Conservation (phyloP, 2,888 invertebrate species). For the Cartodere bifasciata region DNA sequence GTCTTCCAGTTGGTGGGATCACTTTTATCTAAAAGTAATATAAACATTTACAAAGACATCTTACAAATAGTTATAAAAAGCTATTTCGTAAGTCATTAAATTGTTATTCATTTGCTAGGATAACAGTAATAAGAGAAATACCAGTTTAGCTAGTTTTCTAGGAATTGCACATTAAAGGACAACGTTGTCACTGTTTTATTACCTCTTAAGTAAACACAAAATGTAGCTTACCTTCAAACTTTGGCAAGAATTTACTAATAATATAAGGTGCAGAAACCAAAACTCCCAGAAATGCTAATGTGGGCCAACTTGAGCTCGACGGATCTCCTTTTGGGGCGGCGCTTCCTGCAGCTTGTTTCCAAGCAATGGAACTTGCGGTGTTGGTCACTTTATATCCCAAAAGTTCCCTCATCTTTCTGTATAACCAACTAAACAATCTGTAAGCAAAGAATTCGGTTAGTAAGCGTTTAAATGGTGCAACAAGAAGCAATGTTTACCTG, state of each 20-base stretch:
- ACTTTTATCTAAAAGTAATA: conserved; percentile 27
- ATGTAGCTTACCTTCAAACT: conserved; percentile 46
- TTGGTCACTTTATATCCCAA: conserved; percentile 44
- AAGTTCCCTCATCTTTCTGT: conserved; percentile 56
- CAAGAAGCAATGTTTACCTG: too few species aligned
- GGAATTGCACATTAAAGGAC: too few species aligned
- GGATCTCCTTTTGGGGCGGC: conserved; percentile 26
- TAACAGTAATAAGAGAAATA: too few species aligned
- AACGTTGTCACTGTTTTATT: too few species aligned
- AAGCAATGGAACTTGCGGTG: conserved; percentile 27
- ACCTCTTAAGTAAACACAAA: too few species aligned
- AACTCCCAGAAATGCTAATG: conserved; percentile 77
- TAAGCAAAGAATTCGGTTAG: too few species aligned
- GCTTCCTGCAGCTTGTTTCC: conserved; percentile 34
- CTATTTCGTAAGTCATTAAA: too few species aligned
- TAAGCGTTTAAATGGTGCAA: too few species aligned
- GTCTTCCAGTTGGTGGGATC: conserved; percentile 59
- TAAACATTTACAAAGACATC: conserved; percentile 7
- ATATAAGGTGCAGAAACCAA: conserved; percentile 87
- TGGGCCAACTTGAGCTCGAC: conserved; percentile 64
- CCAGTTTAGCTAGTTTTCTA: too few species aligned
- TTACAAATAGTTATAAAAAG: conserved; percentile 6
- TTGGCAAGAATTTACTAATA: conserved; percentile 66
- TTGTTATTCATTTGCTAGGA: too few species aligned
- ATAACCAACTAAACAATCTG: conserved; percentile 71